Evolutionary conservation across 1,140 invertebrate genomes (phyloP).

Genomic region (Agrypnia vestita): DNA sequence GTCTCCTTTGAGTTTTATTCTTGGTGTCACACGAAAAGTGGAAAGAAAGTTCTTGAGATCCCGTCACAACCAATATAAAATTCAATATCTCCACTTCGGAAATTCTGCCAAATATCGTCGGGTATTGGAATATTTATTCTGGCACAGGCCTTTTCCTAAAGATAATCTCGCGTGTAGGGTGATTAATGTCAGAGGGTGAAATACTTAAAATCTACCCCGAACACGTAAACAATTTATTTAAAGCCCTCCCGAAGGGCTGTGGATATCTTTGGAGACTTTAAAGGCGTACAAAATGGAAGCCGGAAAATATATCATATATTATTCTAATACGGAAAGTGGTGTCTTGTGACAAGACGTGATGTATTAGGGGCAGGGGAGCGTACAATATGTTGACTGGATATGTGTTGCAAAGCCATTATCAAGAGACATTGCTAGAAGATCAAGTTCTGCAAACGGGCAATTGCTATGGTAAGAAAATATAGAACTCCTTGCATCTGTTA

Average conservation of each 20-base stretch:
- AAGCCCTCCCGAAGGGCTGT: not conserved
- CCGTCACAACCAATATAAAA: not conserved
- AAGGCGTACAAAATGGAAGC: not conserved
- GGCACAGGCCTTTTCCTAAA: not conserved
- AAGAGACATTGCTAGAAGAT: too few species aligned
- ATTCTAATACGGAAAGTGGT: too few species aligned
- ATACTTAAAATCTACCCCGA: slow-evolving; percentile 3
- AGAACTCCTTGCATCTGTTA: too few species aligned
- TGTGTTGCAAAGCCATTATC: too few species aligned
- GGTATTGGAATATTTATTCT: not conserved
- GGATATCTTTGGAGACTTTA: slow-evolving; percentile 10
- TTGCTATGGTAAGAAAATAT: too few species aligned
- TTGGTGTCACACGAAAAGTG: too few species aligned
- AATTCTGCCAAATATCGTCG: slow-evolving; percentile 10
- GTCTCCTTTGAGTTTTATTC: too few species aligned
- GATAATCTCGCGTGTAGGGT: slow-evolving; percentile 9
- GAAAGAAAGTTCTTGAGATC: not conserved
- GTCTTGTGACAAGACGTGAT: too few species aligned
- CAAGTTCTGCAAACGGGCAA: too few species aligned
- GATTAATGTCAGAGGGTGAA: slow-evolving; percentile 2
- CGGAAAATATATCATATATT: too few species aligned
- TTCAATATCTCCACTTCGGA: slow-evolving; percentile 9
- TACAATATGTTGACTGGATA: too few species aligned
- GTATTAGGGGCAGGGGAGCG: too few species aligned
- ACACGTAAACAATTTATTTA: slow-evolving; percentile 21